phyloP scores from a whole-genome alignment of 1,140 invertebrate species.

The Ptiloglossa arizonensis region DNA sequence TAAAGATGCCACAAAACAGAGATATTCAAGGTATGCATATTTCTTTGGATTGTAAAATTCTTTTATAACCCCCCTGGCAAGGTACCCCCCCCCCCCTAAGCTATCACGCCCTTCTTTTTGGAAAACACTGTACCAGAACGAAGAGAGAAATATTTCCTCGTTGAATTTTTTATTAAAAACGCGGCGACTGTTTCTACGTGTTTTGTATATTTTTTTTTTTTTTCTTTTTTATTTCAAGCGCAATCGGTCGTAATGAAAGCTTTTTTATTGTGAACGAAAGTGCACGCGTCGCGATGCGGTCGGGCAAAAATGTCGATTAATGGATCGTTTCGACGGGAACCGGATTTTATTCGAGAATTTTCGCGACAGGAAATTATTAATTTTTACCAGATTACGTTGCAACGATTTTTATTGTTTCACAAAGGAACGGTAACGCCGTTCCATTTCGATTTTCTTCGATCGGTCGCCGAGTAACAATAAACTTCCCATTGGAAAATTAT shows the following conservation, averaged over 20 bases:
- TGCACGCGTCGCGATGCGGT: background rate
- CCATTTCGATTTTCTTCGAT: background rate
- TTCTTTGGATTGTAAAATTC: too few species aligned
- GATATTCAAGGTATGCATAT: too few species aligned
- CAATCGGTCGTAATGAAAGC: conserved; percentile 14
- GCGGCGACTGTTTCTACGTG: background rate
- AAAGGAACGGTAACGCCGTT: background rate
- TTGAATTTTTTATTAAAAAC: background rate
- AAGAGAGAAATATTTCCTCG: background rate
- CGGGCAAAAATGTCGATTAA: conserved; percentile 13
- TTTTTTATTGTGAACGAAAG: conserved; percentile 9
- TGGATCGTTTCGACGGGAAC: conserved; percentile 8
- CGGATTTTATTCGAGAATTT: conserved; percentile 13
- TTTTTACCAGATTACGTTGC: background rate
- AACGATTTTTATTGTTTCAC: background rate
- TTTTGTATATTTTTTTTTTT: too few species aligned
- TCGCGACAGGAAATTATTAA: conserved; percentile 16
- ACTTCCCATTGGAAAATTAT: too few species aligned
- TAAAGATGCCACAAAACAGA: too few species aligned
- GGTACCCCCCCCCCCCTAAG: too few species aligned
- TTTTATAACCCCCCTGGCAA: too few species aligned
- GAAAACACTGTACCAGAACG: too few species aligned
- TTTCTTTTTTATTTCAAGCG: background rate
- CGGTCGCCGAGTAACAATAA: too few species aligned
- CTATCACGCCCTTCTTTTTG: too few species aligned